Conservation (phyloP, 1,140 invertebrate genomes). For the Drosophila sucinea region DNA sequence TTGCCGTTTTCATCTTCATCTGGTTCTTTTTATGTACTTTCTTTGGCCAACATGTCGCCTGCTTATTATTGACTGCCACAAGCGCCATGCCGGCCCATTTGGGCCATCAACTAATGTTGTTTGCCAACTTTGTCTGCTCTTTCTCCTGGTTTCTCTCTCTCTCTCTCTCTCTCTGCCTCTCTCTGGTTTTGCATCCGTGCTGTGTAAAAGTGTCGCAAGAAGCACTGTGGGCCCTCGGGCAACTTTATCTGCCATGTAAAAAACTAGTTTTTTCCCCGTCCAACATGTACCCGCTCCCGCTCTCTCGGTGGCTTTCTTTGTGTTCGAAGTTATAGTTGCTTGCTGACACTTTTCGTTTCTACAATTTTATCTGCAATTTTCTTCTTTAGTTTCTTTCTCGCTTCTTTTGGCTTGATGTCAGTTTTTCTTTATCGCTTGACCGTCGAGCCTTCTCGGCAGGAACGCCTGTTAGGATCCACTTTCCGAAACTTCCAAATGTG, state of each 20-base stretch:
- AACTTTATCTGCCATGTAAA: constrained; percentile 56
- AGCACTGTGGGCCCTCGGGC: constrained; percentile 33
- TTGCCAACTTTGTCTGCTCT: constrained; percentile 67
- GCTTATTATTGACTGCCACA: constrained; percentile 80
- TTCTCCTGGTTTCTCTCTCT: not conserved
- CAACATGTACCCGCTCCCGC: constrained; percentile 2
- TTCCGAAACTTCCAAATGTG: constrained; percentile 28
- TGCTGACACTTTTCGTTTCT: constrained; percentile 76
- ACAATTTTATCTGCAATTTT: constrained; percentile 64
- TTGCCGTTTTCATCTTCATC: constrained; percentile 13
- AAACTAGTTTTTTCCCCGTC: constrained; percentile 50
- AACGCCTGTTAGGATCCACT: constrained; percentile 8
- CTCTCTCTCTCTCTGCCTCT: constrained; percentile 5
- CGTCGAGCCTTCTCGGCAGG: constrained; percentile 46
- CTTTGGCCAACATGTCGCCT: constrained; percentile 77
- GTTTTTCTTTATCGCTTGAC: constrained; percentile 62
- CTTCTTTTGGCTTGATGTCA: constrained; percentile 41
- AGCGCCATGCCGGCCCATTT: constrained; percentile 77
- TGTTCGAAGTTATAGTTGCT: constrained; percentile 55
- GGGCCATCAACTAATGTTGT: constrained; percentile 80
- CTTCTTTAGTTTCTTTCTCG: constrained; percentile 22
- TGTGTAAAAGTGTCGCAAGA: constrained; percentile 49
- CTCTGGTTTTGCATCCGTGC: constrained; percentile 50
- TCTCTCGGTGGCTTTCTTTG: constrained; percentile 21
- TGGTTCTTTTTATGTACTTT: constrained; percentile 15